These are phyloP conservation scores for Beris morrisii DNA, from an alignment of 2,888 invertebrate genomes.

Conservation along the genomic window DNA sequence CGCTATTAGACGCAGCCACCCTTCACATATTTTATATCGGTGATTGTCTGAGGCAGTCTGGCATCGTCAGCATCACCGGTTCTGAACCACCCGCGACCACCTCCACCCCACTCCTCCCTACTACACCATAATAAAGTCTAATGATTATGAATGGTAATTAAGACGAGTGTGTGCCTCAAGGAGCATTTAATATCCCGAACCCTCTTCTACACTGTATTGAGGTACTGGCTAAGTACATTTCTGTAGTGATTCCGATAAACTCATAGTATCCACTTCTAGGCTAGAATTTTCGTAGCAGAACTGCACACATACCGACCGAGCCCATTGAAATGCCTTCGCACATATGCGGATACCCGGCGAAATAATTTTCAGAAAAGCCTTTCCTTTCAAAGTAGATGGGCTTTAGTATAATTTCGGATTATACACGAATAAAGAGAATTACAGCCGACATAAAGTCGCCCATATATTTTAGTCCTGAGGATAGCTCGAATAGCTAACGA, in stretches of 20 bases:
- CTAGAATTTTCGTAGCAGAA: neutral
- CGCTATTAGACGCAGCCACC: conserved; percentile 13
- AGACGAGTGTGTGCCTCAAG: conserved; percentile 35
- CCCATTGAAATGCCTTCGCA: conserved; percentile 26
- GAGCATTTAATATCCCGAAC: conserved; percentile 26
- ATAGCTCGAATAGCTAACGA: conserved; percentile 4
- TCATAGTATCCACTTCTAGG: neutral
- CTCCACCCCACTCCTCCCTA: conserved; percentile 2
- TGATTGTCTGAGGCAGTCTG: conserved; percentile 1
- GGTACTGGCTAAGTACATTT: neutral
- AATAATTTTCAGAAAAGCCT: conserved; percentile 32
- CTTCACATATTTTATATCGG: neutral
- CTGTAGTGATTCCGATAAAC: neutral
- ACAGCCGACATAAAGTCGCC: conserved; percentile 12
- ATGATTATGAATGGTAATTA: conserved; percentile 40
- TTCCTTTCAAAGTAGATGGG: conserved; percentile 10
- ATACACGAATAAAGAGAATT: conserved; percentile 30
- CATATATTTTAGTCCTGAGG: conserved; percentile 6
- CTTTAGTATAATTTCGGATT: conserved; percentile 25
- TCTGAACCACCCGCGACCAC: neutral
- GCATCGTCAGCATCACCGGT: neutral
- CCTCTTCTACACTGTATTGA: neutral
- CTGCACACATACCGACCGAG: neutral
- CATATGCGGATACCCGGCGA: conserved; percentile 18
- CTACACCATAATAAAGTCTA: conserved; percentile 32